Evolutionary conservation across 2,888 invertebrate species (phyloP), one percentile per base, ranked within the genome.

Genomic region (Agelastica alni): DNA sequence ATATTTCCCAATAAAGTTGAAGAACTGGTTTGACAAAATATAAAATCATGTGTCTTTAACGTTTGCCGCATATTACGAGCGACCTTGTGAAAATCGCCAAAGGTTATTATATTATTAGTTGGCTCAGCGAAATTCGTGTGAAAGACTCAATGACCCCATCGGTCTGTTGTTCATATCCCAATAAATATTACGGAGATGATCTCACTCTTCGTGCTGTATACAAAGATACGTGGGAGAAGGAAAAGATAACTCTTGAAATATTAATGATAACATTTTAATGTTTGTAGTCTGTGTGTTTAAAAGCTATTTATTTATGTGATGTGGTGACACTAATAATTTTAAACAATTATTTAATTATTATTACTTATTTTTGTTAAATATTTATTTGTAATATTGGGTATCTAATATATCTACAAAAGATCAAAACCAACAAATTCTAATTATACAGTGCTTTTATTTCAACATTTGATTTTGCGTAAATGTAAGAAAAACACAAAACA

Each of bases 111-210:
- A 26, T 26, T 26, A 26, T 26, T 26, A 26, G 26, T 26, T 26
- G n/a, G 13, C 14, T 16, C 14, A 43, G 42, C 42, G 16, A 43
- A 43, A 28, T 30, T 43, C 42, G 32, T 49, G 49, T 32, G 26
- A 41, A 39, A 42, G 49, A 52, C 52, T 45, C 53, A 47, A 41
- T 53, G 53, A 53, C 53, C 53, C 46, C 53, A 42, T 45, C 32
- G 17, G 28, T 30, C 34, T 32, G 22, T 34, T 13, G 36, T 63
- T 59, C 61, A 60, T 59, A 60, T 60, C 59, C 59, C 54, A 60
- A 63, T 63, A 60, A 61, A 63, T 63, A 60, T 61, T 54, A 31
- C 56, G 46, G 61, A 47, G 61, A 58, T 61, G 63, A 63, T 61
- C 61, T 63, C 63, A 63, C 56, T 41, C 41, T 43, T 28, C 34